Base-by-base conservation (phyloP, 2,797 vertebrate species). In the Crax fasciolata region DNA sequence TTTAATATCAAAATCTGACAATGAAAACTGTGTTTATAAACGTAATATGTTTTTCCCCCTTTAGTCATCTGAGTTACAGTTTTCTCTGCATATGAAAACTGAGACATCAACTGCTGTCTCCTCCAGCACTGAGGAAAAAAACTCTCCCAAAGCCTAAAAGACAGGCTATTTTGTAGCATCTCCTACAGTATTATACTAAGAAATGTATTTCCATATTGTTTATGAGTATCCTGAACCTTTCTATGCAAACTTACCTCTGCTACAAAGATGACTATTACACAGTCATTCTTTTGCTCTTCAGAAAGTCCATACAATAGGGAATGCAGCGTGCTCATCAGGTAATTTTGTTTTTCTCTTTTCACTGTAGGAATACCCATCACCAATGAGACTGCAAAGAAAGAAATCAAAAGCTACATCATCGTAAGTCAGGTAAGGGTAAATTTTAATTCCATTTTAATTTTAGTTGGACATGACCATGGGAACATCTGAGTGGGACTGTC, bases 281-380 rank as follows among this genome's bases (percentile, higher is more conserved):
- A 98, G 72, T 99, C 98, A 2, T 87, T 65, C 89, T 96, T 97
- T 76, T 99, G 97, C 8, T 96, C 66, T 10, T 94, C 61, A 10
- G 98, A 97, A 86, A 99, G 97, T 54, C 97, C 96, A 16, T 84
- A 97, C 52, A 99, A 87, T 19, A 99, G 79, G 32, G 98, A 99
- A 78, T 87, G 95, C 87, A 99, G 81, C 0, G 99, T 99, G 89
- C 86, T 97, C 52, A 98, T 94, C 94, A 99, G 97, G 97, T 99
- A 99, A 93, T 84, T 98, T 32, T 98, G 70, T 49, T 98, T 98
- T 84, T 97, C 91, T 72, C 99, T 98, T 94, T 95, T 98, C 67
- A 99, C 98, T 1, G 99, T 99, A 28, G 99, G 98, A 85, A 99
- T 93, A 13, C 98, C 99, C 55, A 99, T 93, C 32, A 99, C 99